Evolutionary conservation across 2,113 vertebrate species (phyloP), one percentile per base, ranked within the genome.

Genomic region (Psilopogon haemacephalus): DNA sequence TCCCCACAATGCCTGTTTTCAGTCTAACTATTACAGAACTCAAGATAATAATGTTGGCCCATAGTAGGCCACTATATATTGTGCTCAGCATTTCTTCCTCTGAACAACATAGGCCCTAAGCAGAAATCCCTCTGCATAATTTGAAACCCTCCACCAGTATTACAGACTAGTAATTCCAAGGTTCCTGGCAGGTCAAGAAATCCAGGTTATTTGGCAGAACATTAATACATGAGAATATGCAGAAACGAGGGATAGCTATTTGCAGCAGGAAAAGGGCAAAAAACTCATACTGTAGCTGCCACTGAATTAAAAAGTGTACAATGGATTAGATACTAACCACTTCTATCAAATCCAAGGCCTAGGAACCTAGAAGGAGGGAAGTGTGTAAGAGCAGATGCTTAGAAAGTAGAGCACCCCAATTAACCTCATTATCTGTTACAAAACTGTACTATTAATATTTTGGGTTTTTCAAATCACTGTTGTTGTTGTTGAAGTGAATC

Each of bases 371-470:
- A 94, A 92, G 97, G 96, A 97, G 95, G 93, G 94, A 96, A 95
- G 70, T 88, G 87, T 89, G 77, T 81, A 86, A 96, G 92, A 95
- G 88, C 84, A 89, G 93, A 94, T 8, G 78, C 95, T 95, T 95
- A 89, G 89, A 94, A 94, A 70, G 89, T 89, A 95, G 77, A 92
- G 37, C 92, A 95, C 87, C 94, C 93, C 96, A 97, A 97, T 97
- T 98, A 97, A 97, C 97, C 97, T 97, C 92, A 97, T 97, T 97
- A 97, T 92, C 88, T 94, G 89, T 88, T 88, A 89, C 83, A 95
- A 97, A 96, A 90, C 33, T 93, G 67, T 88, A 89, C 71, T 91
- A 73, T 83, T 94, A 93, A 90, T 96, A 88, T 90, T 89, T 79
- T 37, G 33, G 60, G 64, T 26, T 92, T 90, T 94, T 48, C 67